These are phyloP conservation scores for Lamellibrachia satsuma DNA, from an alignment of 2,888 invertebrate genomes.

Conservation along the genomic window DNA sequence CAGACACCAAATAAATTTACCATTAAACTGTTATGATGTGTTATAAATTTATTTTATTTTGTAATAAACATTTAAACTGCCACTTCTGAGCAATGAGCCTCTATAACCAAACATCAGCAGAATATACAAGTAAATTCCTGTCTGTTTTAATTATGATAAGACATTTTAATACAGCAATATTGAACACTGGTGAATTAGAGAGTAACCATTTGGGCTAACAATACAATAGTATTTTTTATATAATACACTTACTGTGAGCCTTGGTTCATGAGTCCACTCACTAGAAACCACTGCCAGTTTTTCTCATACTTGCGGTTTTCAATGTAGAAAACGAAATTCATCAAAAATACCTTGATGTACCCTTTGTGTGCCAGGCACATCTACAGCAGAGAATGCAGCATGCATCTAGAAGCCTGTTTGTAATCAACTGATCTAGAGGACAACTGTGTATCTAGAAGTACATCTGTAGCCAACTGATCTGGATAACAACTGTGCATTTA, in stretches of 20 bases:
- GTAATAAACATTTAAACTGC: too few species aligned
- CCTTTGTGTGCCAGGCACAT: conserved; percentile 1
- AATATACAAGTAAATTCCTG: too few species aligned
- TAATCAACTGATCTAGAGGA: not conserved
- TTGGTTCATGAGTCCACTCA: not conserved
- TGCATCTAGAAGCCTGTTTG: not conserved
- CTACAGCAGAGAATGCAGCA: not conserved
- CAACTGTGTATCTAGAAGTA: not conserved
- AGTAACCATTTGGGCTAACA: too few species aligned
- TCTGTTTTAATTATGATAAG: too few species aligned
- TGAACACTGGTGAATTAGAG: too few species aligned
- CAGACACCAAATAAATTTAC: too few species aligned
- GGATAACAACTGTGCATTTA: not conserved
- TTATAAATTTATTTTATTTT: too few species aligned
- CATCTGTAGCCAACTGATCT: not conserved
- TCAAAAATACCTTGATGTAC: not conserved
- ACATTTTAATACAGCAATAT: too few species aligned
- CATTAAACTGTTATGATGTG: too few species aligned
- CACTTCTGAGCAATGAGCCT: too few species aligned
- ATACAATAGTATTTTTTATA: not conserved
- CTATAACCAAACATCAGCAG: too few species aligned
- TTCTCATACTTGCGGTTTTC: not conserved
- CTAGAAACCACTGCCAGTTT: not conserved
- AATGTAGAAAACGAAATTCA: not conserved
- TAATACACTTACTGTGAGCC: not conserved